phyloP scores from a whole-genome alignment of 2,797 vertebrate genomes.

The Anolis apletophallus region DNA sequence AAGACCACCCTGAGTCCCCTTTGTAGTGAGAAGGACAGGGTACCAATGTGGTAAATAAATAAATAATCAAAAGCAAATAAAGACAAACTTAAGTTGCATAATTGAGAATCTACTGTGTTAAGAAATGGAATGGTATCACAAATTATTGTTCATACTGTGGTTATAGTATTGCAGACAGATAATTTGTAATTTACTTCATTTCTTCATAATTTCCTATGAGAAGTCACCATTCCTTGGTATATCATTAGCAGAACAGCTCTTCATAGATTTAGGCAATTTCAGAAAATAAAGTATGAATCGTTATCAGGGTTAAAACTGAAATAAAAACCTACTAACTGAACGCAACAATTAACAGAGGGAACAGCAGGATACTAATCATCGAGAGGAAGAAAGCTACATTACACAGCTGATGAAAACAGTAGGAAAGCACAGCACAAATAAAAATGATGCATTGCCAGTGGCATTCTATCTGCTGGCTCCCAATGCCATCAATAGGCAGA shows the following conservation, averaged over 20 bases:
- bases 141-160: not conserved
- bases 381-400: slow-evolving; percentile 57
- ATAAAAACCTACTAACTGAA: slow-evolving; percentile 56
- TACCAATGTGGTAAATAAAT: too few relatives aligned
- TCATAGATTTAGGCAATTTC: slow-evolving; percentile 57
- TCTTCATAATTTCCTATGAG: not conserved
- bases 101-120: not conserved
- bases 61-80: too few relatives aligned
- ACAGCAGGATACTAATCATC: slow-evolving; percentile 65
- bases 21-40: too few relatives aligned
- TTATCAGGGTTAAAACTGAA: slow-evolving; percentile 47
- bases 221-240: not conserved
- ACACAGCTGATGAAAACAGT: slow-evolving; percentile 62
- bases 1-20: too few relatives aligned
- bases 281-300: slow-evolving; percentile 45
- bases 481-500: slow-evolving; percentile 23
- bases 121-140: not conserved
- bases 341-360: slow-evolving; percentile 64
- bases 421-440: slow-evolving; percentile 55
- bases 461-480: slow-evolving; percentile 21
- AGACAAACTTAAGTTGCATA: too few relatives aligned
- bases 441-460: slow-evolving; percentile 39
- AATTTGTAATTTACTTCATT: not conserved
- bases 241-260: slow-evolving; percentile 37
- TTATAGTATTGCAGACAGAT: not conserved